phyloP scores from a whole-genome alignment of 2,113 vertebrate species.

The Pelecanoides urinatrix region DNA sequence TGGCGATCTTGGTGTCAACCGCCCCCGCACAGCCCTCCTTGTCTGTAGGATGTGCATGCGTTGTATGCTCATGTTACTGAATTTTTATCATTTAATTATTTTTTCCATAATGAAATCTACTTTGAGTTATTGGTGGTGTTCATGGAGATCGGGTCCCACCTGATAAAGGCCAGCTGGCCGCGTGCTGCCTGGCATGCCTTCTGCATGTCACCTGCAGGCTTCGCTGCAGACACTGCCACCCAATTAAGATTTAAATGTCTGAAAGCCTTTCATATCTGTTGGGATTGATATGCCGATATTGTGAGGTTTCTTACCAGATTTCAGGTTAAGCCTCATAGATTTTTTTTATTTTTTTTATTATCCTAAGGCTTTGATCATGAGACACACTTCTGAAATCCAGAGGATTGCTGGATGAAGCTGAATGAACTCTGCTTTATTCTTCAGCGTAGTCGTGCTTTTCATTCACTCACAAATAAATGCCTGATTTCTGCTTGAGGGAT shows the following conservation, averaged over 20 bases:
- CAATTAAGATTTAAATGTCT: background rate
- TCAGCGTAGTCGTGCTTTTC: background rate
- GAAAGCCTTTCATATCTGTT: background rate
- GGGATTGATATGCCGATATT: background rate
- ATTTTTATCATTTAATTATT: background rate
- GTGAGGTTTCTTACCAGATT: background rate
- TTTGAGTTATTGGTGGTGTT: background rate
- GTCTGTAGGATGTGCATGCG: background rate
- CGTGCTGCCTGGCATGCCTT: background rate
- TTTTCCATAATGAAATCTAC: background rate
- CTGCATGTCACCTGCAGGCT: background rate
- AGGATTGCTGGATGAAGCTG: background rate
- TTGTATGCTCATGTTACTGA: background rate
- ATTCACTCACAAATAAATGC: background rate
- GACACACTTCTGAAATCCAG: background rate
- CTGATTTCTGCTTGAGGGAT: constrained; percentile 9
- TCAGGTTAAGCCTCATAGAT: background rate
- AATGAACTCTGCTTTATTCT: background rate
- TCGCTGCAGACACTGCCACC: background rate
- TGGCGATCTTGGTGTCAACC: background rate
- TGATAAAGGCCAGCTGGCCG: background rate
- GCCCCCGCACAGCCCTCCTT: fast-evolving
- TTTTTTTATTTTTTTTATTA: background rate
- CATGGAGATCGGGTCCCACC: background rate
- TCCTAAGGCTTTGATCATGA: background rate